Conservation (phyloP, 2,797 vertebrate species). For the Yasuhikotakia modesta region DNA sequence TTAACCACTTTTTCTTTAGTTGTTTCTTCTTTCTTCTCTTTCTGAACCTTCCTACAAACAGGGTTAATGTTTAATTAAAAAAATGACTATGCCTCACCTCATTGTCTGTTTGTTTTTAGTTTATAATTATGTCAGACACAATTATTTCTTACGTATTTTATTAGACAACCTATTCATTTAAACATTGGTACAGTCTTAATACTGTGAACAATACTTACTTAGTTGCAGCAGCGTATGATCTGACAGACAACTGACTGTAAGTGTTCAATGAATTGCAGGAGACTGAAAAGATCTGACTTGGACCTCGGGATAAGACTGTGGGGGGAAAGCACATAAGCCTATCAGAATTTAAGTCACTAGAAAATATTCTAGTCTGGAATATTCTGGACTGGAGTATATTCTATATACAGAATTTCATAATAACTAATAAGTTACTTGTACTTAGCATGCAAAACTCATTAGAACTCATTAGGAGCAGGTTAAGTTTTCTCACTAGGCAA, state of each 20-base stretch:
- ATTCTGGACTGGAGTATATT: neutral
- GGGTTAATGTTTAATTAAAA: neutral
- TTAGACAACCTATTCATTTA: neutral
- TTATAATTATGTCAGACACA: neutral
- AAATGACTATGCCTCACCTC: neutral
- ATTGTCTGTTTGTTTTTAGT: neutral
- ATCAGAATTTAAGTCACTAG: neutral
- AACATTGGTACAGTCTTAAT: neutral
- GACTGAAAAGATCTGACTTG: constrained; percentile 61
- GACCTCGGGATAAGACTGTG: constrained; percentile 71
- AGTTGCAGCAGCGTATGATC: constrained; percentile 69
- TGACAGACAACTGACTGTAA: constrained; percentile 54
- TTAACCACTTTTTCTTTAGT: constrained; percentile 55
- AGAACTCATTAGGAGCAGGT: neutral
- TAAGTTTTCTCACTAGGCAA: neutral
- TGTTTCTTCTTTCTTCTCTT: constrained; percentile 60
- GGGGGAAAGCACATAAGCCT: neutral
- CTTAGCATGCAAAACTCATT: neutral
- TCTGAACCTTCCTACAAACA: constrained; percentile 69
- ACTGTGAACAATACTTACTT: constrained; percentile 64
- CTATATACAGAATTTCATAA: neutral
- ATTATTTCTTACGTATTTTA: neutral
- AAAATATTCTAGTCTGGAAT: no score
- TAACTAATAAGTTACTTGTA: neutral
- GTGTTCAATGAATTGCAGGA: constrained; percentile 16